These are phyloP conservation scores for Gopherus flavomarginatus DNA, from an alignment of 2,113 vertebrate genomes.

Conservation along the genomic window DNA sequence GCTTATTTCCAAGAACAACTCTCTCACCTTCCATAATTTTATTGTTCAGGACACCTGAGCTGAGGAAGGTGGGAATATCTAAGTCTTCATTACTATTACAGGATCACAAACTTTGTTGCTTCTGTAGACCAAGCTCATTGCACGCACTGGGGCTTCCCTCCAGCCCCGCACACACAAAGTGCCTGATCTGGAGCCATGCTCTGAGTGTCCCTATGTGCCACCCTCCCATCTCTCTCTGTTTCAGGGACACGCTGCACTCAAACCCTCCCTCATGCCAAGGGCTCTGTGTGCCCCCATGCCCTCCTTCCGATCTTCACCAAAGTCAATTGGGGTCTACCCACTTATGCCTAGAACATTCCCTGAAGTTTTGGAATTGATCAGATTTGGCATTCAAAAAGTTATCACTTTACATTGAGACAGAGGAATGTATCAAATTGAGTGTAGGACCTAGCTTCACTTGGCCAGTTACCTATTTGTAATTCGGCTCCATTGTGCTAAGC, in stretches of 20 bases:
- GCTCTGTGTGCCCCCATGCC: neutral
- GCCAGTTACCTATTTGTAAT: neutral
- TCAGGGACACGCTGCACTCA: neutral
- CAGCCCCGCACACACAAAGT: neutral
- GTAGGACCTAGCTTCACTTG: neutral
- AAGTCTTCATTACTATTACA: neutral
- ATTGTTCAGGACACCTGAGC: neutral
- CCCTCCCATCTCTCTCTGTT: neutral
- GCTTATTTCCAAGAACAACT: neutral
- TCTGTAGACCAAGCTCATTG: neutral
- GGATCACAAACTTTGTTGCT: neutral
- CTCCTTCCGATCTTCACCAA: neutral
- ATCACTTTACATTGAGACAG: neutral
- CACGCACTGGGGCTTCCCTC: neutral
- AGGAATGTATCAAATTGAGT: neutral
- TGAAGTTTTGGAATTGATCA: neutral
- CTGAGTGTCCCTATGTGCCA: accelerated
- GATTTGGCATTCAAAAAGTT: neutral
- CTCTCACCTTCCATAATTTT: neutral
- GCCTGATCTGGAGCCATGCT: neutral
- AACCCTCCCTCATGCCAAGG: neutral
- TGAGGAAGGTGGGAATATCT: neutral
- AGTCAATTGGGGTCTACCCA: neutral
- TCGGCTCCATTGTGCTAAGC: neutral
- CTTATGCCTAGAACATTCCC: neutral